These are phyloP conservation scores for Junonia oenone DNA, from an alignment of 2,888 invertebrate genomes.

Conservation along the genomic window DNA sequence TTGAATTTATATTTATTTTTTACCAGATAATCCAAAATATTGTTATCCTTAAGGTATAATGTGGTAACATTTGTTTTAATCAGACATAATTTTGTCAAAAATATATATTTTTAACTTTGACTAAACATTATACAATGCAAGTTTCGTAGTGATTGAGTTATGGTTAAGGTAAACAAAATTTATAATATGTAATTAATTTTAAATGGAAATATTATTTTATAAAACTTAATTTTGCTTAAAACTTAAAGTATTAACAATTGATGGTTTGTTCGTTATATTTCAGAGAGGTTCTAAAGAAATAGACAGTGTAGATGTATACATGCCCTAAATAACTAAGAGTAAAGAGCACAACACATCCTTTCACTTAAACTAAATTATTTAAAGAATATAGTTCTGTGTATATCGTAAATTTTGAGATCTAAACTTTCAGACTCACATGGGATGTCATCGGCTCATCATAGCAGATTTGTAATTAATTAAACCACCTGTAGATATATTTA, in stretches of 20 bases:
- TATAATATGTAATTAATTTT: no score
- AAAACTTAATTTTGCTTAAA: background rate
- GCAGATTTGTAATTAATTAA: background rate
- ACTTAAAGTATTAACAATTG: background rate
- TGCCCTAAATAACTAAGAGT: background rate
- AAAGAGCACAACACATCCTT: background rate
- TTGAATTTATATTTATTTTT: background rate
- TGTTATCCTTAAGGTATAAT: no score
- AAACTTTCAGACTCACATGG: background rate
- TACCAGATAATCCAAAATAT: no score
- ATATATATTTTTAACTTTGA: background rate
- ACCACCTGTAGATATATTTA: conserved; percentile 1
- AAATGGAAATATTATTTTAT: background rate
- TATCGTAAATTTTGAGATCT: background rate
- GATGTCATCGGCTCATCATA: conserved; percentile 1
- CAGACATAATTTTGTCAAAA: no score
- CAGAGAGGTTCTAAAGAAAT: no score
- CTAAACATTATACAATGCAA: background rate
- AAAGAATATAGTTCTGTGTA: background rate
- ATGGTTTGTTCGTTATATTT: no score
- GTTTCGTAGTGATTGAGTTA: background rate
- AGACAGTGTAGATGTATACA: background rate
- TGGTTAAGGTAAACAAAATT: no score
- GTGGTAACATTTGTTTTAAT: background rate
- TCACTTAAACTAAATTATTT: background rate